Conservation (phyloP, 2,888 invertebrate genomes). For the Brachyopa scutellaris region DNA sequence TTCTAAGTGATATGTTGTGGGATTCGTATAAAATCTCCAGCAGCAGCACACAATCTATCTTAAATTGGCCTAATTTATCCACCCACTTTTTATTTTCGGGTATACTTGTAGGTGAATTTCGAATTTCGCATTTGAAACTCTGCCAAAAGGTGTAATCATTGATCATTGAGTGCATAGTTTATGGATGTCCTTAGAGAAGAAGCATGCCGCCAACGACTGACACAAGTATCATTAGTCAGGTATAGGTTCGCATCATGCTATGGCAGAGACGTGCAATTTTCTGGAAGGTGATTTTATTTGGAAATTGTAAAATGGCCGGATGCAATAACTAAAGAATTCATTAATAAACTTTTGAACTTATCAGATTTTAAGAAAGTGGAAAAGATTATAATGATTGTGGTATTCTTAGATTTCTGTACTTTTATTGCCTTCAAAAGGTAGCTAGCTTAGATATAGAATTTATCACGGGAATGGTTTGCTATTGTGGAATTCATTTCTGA, state of each 20-base stretch:
- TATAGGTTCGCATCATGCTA: not conserved
- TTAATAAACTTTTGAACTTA: not conserved
- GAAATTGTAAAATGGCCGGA: slow-evolving; percentile 24
- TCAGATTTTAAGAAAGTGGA: too few relatives aligned
- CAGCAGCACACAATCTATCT: slow-evolving; percentile 45
- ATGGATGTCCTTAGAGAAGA: slow-evolving; percentile 55
- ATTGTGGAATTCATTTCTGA: too few relatives aligned
- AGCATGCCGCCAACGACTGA: slow-evolving; percentile 14
- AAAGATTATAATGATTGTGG: too few relatives aligned
- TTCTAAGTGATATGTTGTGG: slow-evolving; percentile 63
- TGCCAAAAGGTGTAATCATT: slow-evolving; percentile 60
- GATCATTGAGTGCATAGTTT: slow-evolving; percentile 60
- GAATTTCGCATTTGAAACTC: slow-evolving; percentile 36
- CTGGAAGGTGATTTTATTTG: slow-evolving; percentile 17
- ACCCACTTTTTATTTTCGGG: slow-evolving; percentile 57
- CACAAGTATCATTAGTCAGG: slow-evolving; percentile 31
- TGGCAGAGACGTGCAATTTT: slow-evolving; percentile 30
- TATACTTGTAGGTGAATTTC: slow-evolving; percentile 18
- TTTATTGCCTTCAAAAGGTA: too few relatives aligned
- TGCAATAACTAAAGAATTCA: slow-evolving; percentile 2
- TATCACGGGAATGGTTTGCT: too few relatives aligned
- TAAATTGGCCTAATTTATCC: slow-evolving; percentile 70
- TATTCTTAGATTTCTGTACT: too few relatives aligned
- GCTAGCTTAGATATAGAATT: too few relatives aligned
- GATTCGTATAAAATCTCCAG: slow-evolving; percentile 22